Conservation (phyloP, 1,140 invertebrate species). For the Hesperophylax magnus region DNA sequence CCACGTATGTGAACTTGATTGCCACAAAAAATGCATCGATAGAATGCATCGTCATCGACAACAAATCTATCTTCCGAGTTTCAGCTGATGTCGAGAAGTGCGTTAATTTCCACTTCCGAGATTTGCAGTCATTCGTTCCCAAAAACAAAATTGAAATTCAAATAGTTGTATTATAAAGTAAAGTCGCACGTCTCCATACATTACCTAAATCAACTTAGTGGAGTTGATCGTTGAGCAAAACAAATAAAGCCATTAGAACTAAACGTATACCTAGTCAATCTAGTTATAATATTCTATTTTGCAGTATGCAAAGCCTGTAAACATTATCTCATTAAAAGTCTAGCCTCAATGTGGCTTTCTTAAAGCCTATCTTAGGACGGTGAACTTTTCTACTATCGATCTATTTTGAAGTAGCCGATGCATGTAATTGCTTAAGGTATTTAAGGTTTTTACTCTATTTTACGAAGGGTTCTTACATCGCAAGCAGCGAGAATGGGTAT, state of each 20-base stretch:
- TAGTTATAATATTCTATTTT: background rate
- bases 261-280: no score
- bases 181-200: background rate
- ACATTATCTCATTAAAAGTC: conserved; percentile 38
- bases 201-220: background rate
- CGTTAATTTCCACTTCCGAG: no score
- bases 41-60: no score
- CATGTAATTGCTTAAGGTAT: conserved; percentile 46
- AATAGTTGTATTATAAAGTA: background rate
- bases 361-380: conserved; percentile 35
- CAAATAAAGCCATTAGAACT: background rate
- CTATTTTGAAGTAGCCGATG: conserved; percentile 54
- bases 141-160: background rate
- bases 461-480: background rate
- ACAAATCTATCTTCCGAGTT: no score
- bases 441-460: background rate
- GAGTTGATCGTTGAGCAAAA: background rate
- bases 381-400: conserved; percentile 49
- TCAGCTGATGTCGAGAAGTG: no score
- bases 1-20: no score
- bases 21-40: no score
- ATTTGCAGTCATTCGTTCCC: no score
- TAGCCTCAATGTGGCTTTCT: conserved; percentile 16
- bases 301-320: background rate
- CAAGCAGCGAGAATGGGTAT: background rate